Percentiles rank a stretch among this genome's conserved stretches.
phyloP scores from a whole-genome alignment of 2,888 invertebrate genomes.

The Xanthostigma xanthostigma region DNA sequence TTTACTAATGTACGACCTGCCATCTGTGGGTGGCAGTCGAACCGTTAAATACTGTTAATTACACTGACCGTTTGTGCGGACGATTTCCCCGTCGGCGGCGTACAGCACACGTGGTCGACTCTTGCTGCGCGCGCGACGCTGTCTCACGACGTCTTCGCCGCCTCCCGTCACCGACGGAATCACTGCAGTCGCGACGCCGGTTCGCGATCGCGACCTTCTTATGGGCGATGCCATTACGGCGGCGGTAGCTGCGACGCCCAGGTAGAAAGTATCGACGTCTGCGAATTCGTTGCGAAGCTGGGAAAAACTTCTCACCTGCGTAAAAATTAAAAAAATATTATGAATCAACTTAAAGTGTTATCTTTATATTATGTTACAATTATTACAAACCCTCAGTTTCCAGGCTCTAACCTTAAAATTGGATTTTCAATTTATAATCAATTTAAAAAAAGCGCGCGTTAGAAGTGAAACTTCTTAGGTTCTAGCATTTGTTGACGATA shows the following conservation, averaged over 20 bases:
- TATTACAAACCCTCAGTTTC: too few relatives aligned
- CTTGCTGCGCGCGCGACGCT: slow-evolving; percentile 62
- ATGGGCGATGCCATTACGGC: slow-evolving; percentile 40
- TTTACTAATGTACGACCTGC: too few relatives aligned
- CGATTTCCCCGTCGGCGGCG: slow-evolving; percentile 68
- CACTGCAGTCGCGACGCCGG: slow-evolving; percentile 32
- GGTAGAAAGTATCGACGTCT: slow-evolving; percentile 81
- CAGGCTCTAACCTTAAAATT: too few relatives aligned
- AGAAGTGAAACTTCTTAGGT: too few relatives aligned
- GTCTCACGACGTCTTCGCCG: slow-evolving; percentile 34
- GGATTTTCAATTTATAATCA: too few relatives aligned
- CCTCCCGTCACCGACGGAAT: slow-evolving; percentile 29
- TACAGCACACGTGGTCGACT: slow-evolving; percentile 73
- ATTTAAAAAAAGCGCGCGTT: too few relatives aligned
- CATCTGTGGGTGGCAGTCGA: too few relatives aligned
- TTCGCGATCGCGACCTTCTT: slow-evolving; percentile 48
- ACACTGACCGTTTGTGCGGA: slow-evolving; percentile 50
- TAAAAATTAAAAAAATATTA: slow-evolving; percentile 3
- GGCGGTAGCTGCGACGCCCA: slow-evolving; percentile 38
- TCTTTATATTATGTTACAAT: too few relatives aligned
- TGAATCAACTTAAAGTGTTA: not conserved
- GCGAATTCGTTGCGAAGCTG: slow-evolving; percentile 85
- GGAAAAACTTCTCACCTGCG: slow-evolving; percentile 79
- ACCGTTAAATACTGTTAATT: too few relatives aligned
- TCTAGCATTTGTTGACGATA: too few relatives aligned